These are phyloP conservation scores for Taxidea taxus DNA, from an alignment of 2,113 vertebrate species.

Conservation along the genomic window DNA sequence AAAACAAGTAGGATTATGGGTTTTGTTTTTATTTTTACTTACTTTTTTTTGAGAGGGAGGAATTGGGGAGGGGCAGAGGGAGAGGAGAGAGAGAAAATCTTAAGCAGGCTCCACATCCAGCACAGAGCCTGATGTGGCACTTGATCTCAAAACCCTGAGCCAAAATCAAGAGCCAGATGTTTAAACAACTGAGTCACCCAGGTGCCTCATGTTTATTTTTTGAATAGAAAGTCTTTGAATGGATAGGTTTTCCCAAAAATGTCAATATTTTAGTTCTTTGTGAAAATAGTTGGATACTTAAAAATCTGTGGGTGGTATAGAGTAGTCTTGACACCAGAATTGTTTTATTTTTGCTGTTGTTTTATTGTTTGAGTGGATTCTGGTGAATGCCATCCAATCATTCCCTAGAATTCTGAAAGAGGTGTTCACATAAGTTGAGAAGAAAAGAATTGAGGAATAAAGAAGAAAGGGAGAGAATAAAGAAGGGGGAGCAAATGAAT, in stretches of 20 bases:
- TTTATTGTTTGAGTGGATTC: neutral
- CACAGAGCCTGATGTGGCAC: neutral
- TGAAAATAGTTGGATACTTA: neutral
- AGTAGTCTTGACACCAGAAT: neutral
- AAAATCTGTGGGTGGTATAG: neutral
- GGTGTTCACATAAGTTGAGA: neutral
- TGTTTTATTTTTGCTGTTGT: neutral
- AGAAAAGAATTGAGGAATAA: constrained; percentile 3
- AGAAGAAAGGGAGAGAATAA: neutral
- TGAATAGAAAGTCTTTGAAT: neutral
- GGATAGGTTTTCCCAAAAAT: neutral
- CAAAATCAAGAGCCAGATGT: neutral
- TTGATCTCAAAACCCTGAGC: neutral
- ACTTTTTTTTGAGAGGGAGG: neutral
- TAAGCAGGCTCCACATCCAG: neutral
- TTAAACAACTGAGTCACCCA: neutral
- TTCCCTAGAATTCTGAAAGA: constrained; percentile 34
- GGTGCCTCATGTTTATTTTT: neutral
- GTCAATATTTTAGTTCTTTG: neutral
- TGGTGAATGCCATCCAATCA: neutral
- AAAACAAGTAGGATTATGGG: neutral
- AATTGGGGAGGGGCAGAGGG: neutral
- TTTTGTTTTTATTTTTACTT: constrained; percentile 34
- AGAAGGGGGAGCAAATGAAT: neutral
- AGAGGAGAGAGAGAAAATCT: neutral